phyloP scores from a whole-genome alignment of 2,797 vertebrate species.

The Cossypha heuglini region DNA sequence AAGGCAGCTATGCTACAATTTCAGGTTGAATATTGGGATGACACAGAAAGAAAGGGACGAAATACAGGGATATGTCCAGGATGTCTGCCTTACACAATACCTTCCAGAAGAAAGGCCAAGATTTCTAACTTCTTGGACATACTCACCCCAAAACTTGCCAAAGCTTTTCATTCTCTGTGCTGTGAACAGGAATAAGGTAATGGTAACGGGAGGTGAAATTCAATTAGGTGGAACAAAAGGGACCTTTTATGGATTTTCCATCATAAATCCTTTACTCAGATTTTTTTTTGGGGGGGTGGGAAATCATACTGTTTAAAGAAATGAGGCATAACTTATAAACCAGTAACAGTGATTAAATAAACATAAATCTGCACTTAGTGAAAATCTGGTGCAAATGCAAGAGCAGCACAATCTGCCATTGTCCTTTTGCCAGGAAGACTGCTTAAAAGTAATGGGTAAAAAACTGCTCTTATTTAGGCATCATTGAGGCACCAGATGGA shows the following conservation, averaged over 20 bases:
- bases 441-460: slow-evolving; percentile 1
- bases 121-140: slow-evolving; percentile 47
- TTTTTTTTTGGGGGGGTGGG: neutral
- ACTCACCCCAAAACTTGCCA: slow-evolving; percentile 38
- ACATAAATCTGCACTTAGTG: slow-evolving; percentile 44
- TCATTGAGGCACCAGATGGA: neutral
- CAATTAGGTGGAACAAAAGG: slow-evolving; percentile 65
- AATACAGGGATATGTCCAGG: neutral
- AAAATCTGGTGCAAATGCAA: slow-evolving; percentile 39
- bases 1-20: neutral
- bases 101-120: slow-evolving; percentile 62
- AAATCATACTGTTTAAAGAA: slow-evolving; percentile 24
- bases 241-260: slow-evolving; percentile 52
- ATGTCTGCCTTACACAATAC: slow-evolving; percentile 51
- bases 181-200: slow-evolving; percentile 60
- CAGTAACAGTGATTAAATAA: slow-evolving; percentile 45
- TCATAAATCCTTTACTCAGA: slow-evolving; percentile 29
- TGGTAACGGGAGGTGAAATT: slow-evolving; percentile 46
- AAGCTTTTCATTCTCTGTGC: slow-evolving; percentile 35
- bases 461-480: neutral
- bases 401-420: slow-evolving; percentile 5
- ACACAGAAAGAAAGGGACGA: neutral
- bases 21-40: neutral
- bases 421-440: slow-evolving; percentile 36
- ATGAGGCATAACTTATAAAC: slow-evolving; percentile 52